Evolutionary conservation across 2,888 invertebrate species (phyloP).

Genomic region (Caenorhabditis sinica): DNA sequence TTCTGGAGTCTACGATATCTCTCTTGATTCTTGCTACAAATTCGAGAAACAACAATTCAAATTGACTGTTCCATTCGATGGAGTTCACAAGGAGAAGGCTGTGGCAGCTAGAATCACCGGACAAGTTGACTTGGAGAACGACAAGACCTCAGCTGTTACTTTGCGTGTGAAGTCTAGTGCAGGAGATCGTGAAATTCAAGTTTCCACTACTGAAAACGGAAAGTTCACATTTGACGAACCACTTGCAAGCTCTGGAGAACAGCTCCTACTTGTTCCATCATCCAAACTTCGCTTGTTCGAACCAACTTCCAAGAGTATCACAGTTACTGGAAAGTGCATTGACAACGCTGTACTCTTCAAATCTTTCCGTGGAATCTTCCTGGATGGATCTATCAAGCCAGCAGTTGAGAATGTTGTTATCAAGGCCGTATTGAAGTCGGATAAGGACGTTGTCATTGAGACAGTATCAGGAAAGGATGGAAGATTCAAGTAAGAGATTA

Average conservation of each 20-base stretch:
- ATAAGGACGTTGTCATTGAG: constrained; percentile 80
- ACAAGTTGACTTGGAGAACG: constrained; percentile 57
- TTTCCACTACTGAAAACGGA: constrained; percentile 54
- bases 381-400: constrained; percentile 88
- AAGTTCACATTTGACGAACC: constrained; percentile 72
- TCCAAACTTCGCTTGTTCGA: constrained; percentile 77
- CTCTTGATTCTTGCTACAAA: constrained; percentile 70
- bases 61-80: constrained; percentile 66
- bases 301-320: constrained; percentile 70
- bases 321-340: constrained; percentile 73
- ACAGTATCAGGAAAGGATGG: constrained; percentile 88
- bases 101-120: constrained; percentile 62
- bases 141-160: constrained; percentile 47
- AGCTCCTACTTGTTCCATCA: constrained; percentile 60
- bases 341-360: constrained; percentile 69
- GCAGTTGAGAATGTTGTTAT: constrained; percentile 79
- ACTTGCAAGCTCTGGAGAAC: constrained; percentile 56
- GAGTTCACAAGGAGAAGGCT: constrained; percentile 61
- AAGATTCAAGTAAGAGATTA: constrained; percentile 72
- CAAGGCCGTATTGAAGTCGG: constrained; percentile 59
- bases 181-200: constrained; percentile 70
- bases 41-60: constrained; percentile 68
- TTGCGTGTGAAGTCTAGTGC: constrained; percentile 50
- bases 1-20: constrained; percentile 67
- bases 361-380: constrained; percentile 86